Percentiles rank a stretch among this genome's conserved stretches.
Conservation (phyloP, 2,888 invertebrate genomes). For the Hirtodrosophila alboralis region DNA sequence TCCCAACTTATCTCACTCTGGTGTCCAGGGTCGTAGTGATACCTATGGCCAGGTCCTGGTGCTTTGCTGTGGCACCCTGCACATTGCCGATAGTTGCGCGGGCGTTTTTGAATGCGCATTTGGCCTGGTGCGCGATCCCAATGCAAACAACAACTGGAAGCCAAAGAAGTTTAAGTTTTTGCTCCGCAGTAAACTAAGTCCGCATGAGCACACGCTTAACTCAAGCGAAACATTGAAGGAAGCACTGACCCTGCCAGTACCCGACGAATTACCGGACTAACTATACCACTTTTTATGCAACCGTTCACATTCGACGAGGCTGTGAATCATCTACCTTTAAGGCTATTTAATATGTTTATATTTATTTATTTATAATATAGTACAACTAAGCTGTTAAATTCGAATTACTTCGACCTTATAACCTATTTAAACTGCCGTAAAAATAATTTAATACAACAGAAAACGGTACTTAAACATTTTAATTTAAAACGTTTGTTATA, state of each 20-base stretch:
- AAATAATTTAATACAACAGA: too few species aligned
- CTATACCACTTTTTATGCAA: not conserved
- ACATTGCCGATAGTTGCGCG: slow-evolving; percentile 84
- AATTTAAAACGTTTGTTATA: too few species aligned
- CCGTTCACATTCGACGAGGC: not conserved
- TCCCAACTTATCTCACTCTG: slow-evolving; percentile 86
- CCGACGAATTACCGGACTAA: slow-evolving; percentile 62
- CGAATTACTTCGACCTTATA: too few species aligned
- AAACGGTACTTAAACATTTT: too few species aligned
- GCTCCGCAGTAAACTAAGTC: slow-evolving; percentile 81
- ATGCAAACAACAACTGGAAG: slow-evolving; percentile 88
- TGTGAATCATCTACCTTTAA: slow-evolving; percentile 6
- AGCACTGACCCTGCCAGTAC: slow-evolving; percentile 71
- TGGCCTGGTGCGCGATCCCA: slow-evolving; percentile 87
- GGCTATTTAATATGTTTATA: slow-evolving; percentile 29
- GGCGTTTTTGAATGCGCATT: slow-evolving; percentile 89
- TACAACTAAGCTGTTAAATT: slow-evolving; percentile 25
- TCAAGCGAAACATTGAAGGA: slow-evolving; percentile 71
- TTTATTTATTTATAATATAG: slow-evolving; percentile 25
- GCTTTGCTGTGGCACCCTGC: slow-evolving; percentile 87
- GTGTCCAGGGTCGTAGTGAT: slow-evolving; percentile 86
- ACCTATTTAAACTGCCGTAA: slow-evolving; percentile 17
- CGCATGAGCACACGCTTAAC: slow-evolving; percentile 59
- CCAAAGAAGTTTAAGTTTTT: slow-evolving; percentile 86
- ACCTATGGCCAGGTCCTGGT: slow-evolving; percentile 87